These are phyloP conservation scores for Melinaea menophilus DNA, from an alignment of 2,888 invertebrate species.

Conservation along the genomic window DNA sequence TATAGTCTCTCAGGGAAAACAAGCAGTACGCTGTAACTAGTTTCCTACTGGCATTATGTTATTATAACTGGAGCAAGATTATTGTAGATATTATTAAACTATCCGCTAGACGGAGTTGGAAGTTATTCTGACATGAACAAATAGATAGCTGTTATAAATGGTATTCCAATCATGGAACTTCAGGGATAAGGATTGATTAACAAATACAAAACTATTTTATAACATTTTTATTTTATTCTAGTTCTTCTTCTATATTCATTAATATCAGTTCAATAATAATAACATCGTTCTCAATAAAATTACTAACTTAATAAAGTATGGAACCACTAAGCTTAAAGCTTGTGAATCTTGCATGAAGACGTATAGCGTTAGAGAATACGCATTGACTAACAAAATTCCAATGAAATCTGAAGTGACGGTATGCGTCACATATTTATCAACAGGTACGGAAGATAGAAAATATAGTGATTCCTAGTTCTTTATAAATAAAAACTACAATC, in stretches of 20 bases:
- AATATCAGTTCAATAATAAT: too few relatives aligned
- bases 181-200: constrained; percentile 7
- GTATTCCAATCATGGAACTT: constrained; percentile 6
- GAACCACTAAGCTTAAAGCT: constrained; percentile 40
- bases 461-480: constrained; percentile 10
- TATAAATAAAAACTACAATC: constrained; percentile 12
- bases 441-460: constrained; percentile 28
- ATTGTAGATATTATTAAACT: constrained; percentile 27
- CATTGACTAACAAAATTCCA: constrained; percentile 56
- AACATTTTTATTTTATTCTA: neutral
- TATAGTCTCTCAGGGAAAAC: constrained; percentile 18
- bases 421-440: constrained; percentile 38
- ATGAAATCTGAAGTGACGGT: constrained; percentile 38
- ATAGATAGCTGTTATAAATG: constrained; percentile 11
- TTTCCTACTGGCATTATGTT: constrained; percentile 25
- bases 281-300: too few relatives aligned
- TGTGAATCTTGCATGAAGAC: constrained; percentile 66
- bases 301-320: too few relatives aligned
- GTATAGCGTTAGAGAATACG: constrained; percentile 55
- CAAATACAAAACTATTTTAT: neutral
- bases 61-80: constrained; percentile 27
- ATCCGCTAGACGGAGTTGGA: constrained; percentile 21
- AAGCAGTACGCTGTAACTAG: constrained; percentile 25
- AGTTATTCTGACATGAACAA: constrained; percentile 24
- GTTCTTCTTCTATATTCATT: too few relatives aligned